Conservation (phyloP, 92 coral and sea anemone genomes). For the Micromussa lordhowensis region DNA sequence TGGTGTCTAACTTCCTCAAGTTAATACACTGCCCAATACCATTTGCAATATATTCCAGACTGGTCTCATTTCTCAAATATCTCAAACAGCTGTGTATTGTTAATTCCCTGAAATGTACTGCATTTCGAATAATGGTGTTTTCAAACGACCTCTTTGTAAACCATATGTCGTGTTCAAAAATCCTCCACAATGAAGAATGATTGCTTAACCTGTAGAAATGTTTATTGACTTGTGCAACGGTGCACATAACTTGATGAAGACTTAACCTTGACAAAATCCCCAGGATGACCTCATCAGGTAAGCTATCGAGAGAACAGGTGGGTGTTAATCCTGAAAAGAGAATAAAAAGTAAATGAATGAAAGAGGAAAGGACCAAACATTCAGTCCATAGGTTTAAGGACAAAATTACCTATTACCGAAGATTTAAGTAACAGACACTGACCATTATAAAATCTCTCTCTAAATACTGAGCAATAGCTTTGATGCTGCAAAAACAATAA, state of each 20-base stretch:
- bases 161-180: conserved; percentile 20
- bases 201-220: conserved; percentile 39
- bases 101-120: conserved; percentile 35
- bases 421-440: conserved; percentile 24
- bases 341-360: conserved; percentile 25
- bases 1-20: conserved; percentile 39
- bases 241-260: conserved; percentile 35
- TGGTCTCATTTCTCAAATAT: conserved; percentile 38
- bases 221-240: conserved; percentile 29
- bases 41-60: conserved; percentile 40
- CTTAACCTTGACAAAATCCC: conserved; percentile 11
- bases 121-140: conserved; percentile 25
- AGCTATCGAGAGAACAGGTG: conserved; percentile 36
- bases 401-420: neutral
- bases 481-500: conserved; percentile 29
- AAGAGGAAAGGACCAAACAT: conserved; percentile 28
- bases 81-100: conserved; percentile 38
- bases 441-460: conserved; percentile 8
- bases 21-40: conserved; percentile 32
- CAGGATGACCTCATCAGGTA: conserved; percentile 40
- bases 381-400: conserved; percentile 18
- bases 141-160: conserved; percentile 29
- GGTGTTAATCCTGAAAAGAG: conserved; percentile 35
- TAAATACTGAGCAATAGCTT: conserved; percentile 22
- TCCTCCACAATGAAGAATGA: conserved; percentile 41